Conservation (phyloP, 2,888 invertebrate species). For the Toxonevra muliebris region DNA sequence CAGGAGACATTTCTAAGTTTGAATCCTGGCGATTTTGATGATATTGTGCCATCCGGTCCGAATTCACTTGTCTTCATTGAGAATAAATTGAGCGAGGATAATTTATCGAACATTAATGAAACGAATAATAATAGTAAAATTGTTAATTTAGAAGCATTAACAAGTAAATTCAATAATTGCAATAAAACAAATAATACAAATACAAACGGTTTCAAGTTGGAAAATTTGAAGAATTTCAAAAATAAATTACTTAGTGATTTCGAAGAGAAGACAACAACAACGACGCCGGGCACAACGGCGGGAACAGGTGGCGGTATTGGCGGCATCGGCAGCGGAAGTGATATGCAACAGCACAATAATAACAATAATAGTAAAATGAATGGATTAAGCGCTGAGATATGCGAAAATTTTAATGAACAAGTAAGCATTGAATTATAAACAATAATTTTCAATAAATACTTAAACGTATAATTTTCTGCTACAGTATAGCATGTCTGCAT, state of each 20-base stretch:
- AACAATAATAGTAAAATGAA: conserved; percentile 57
- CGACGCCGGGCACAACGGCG: conserved; percentile 30
- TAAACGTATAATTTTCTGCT: too few species aligned
- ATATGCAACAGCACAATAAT: conserved; percentile 26
- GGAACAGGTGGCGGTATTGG: conserved; percentile 20
- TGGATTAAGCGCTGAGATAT: conserved; percentile 63
- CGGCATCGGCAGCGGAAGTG: conserved; percentile 32
- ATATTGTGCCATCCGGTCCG: conserved; percentile 62
- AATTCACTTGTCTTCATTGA: conserved; percentile 63
- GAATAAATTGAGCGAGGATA: conserved; percentile 55
- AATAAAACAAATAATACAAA: conserved; percentile 62
- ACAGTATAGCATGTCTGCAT: too few species aligned
- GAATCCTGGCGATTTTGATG: conserved; percentile 64
- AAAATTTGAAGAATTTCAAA: conserved; percentile 64
- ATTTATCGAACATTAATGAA: conserved; percentile 34
- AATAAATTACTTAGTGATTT: conserved; percentile 64
- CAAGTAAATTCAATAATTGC: conserved; percentile 57
- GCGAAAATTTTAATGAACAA: conserved; percentile 65
- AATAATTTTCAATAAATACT: too few species aligned
- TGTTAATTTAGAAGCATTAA: conserved; percentile 58
- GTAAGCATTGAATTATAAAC: conserved; percentile 50
- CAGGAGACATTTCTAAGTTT: conserved; percentile 65
- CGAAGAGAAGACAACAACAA: conserved; percentile 46
- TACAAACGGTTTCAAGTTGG: conserved; percentile 63
- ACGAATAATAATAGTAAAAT: conserved; percentile 54